These are phyloP conservation scores for Pseudeuparius sepicola DNA, from an alignment of 2,888 invertebrate species.

Conservation along the genomic window DNA sequence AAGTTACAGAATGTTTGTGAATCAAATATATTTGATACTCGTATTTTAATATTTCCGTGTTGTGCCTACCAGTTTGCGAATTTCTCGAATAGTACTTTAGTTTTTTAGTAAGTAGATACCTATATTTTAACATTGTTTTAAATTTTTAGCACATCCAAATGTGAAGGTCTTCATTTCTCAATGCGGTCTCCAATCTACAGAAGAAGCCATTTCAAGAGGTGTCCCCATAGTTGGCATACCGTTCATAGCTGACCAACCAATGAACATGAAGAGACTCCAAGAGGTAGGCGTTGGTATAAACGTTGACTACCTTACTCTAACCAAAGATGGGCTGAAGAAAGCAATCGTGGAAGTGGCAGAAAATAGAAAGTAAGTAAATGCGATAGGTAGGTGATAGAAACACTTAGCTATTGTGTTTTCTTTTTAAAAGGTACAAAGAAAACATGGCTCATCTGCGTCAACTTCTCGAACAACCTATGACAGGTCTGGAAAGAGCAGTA, in stretches of 20 bases:
- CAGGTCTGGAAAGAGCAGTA: conserved; percentile 25
- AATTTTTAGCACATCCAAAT: conserved; percentile 29
- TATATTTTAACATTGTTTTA: no score
- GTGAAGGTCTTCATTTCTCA: conserved; percentile 30
- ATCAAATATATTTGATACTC: no score
- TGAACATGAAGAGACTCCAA: conserved; percentile 26
- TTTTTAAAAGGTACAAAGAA: conserved; percentile 22
- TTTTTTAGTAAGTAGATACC: no score
- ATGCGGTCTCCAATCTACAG: conserved; percentile 30
- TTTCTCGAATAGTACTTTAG: no score
- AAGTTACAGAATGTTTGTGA: no score
- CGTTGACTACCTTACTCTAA: conserved; percentile 26
- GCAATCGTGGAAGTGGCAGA: conserved; percentile 27
- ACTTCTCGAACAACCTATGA: conserved; percentile 25
- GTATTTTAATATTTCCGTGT: no score
- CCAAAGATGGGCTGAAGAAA: conserved; percentile 25
- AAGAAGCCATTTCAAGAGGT: conserved; percentile 28
- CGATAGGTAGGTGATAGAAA: background rate
- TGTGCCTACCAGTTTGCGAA: no score
- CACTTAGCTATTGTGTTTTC: background rate
- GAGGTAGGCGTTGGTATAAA: conserved; percentile 24
- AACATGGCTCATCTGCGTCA: conserved; percentile 22
- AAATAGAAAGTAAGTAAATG: conserved; percentile 25
- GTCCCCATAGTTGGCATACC: conserved; percentile 31
- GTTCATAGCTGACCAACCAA: conserved; percentile 30